Evolutionary conservation across 2,888 invertebrate genomes (phyloP), one percentile per base, ranked within the genome.

Genomic region (Eupithecia pulchellata): DNA sequence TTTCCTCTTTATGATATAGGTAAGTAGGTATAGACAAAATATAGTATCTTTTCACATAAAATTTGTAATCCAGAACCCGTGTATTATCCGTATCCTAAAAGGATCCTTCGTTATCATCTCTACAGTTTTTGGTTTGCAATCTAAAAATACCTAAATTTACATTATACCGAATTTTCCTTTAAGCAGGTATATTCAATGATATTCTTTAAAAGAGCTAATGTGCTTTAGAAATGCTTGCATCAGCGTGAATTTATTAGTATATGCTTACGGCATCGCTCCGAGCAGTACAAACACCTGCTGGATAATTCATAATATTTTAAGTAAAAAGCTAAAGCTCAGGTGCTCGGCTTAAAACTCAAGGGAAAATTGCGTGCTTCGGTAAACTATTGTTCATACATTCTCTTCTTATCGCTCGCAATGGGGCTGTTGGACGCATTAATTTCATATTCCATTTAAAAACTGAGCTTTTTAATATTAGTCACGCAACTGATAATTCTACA

Each of bases 301-400:
- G 70, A 76, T 71, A 75, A 77, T 76, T 78, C 70, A 75, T 73
- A 58, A 74, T 63, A 66, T 75, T 75, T 74, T 74, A 69, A 74
- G 74, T 75, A 72, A 71, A 77, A 79, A 77, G 75, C 69, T 30
- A 36, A 27, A 67, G 74, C 62, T 74, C 77, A 78, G 75, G 76
- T 79, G 78, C 73, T 68, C 66, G 58, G 72, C 57, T 71, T 62
- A 71, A 62, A 75, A 68, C 60, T 57, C 27, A 64, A 67, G 63
- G 62, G 39, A 67, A 67, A 75, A 73, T 81, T 73, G 84, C 84
- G 81, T 84, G 84, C 71, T 77, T 73, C 75, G 74, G 75, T 73
- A 73, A 75, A 74, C 62, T 78, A 78, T 79, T 68, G 66, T 77
- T 73, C 74, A 64, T 75, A 77, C 71, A 58, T 73, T 75, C 61